Conservation (phyloP, 2,888 invertebrate genomes). For the Pharmacophagus antenor region DNA sequence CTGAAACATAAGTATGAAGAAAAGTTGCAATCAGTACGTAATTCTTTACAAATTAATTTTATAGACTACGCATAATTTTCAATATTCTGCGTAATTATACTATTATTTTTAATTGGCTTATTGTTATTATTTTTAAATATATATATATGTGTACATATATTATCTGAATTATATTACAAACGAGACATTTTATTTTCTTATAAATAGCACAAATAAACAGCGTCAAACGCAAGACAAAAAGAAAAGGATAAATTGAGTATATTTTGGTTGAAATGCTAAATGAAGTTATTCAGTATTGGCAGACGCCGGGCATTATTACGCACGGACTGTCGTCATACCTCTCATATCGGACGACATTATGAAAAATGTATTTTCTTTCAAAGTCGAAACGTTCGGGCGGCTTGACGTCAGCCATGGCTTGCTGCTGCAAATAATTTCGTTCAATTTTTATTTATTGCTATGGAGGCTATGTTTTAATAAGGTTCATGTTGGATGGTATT, state of each 20-base stretch:
- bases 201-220: neutral
- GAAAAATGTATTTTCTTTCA: slow-evolving; percentile 61
- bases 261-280: slow-evolving; percentile 1
- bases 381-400: slow-evolving; percentile 41
- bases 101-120: too few relatives aligned
- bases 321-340: slow-evolving; percentile 45
- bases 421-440: slow-evolving; percentile 36
- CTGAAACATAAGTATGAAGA: too few relatives aligned
- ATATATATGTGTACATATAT: too few relatives aligned
- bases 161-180: too few relatives aligned
- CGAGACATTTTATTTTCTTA: neutral
- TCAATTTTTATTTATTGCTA: slow-evolving; percentile 3
- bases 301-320: slow-evolving; percentile 39
- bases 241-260: slow-evolving; percentile 14
- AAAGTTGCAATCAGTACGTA: too few relatives aligned
- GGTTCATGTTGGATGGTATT: too few relatives aligned
- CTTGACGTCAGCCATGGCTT: slow-evolving; percentile 54
- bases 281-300: slow-evolving; percentile 35
- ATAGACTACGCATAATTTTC: too few relatives aligned
- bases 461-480: slow-evolving; percentile 5
- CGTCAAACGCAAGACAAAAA: neutral
- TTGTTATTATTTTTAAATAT: too few relatives aligned
- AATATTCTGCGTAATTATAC: too few relatives aligned
- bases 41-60: too few relatives aligned
- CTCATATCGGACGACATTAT: slow-evolving; percentile 45